phyloP scores from a whole-genome alignment of 2,113 vertebrate genomes.

The Indicator maculatus region DNA sequence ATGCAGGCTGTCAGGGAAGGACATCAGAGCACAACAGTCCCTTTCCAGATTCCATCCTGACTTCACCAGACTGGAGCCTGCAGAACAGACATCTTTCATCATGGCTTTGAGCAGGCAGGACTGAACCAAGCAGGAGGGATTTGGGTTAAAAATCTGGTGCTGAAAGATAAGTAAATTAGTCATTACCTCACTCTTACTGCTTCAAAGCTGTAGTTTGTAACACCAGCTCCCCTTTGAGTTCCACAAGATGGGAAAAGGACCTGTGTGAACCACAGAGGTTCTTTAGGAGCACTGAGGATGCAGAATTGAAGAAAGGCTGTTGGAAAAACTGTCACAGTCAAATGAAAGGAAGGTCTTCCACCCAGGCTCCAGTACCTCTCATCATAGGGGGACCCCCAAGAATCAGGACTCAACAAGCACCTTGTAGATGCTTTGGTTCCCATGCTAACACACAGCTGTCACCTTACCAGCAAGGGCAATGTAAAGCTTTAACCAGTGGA shows the following conservation, averaged over 20 bases:
- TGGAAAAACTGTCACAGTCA: neutral
- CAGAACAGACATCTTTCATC: neutral
- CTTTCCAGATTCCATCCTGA: neutral
- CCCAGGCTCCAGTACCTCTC: neutral
- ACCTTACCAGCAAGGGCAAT: rapidly evolving
- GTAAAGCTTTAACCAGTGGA: neutral
- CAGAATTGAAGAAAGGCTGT: neutral
- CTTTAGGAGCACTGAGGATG: neutral
- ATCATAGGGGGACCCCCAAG: neutral
- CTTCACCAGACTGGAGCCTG: neutral
- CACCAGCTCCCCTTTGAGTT: neutral
- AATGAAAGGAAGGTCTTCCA: neutral
- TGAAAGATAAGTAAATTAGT: neutral
- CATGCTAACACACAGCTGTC: neutral
- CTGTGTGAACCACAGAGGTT: neutral
- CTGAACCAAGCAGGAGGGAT: neutral
- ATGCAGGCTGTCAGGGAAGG: neutral
- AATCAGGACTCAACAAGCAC: neutral
- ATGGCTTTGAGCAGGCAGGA: neutral
- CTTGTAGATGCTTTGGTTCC: neutral
- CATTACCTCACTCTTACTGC: neutral
- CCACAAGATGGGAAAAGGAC: neutral
- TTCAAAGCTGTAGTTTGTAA: neutral
- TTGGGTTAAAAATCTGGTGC: neutral
- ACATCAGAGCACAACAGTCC: neutral